Evolutionary conservation across 2,888 invertebrate genomes (phyloP).

Genomic region (Lasioglossum malachurum): DNA sequence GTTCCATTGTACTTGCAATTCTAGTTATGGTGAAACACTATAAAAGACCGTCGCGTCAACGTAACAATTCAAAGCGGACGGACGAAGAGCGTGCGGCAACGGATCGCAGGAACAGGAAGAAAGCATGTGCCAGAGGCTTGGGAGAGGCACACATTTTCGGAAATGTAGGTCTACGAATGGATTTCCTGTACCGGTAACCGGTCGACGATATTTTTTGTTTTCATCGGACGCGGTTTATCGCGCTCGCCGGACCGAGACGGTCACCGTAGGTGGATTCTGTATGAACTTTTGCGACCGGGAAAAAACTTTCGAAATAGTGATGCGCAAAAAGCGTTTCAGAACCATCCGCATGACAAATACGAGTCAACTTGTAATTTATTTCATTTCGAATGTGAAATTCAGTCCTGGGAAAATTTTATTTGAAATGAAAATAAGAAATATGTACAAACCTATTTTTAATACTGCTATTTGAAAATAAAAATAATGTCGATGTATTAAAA

Average conservation of each 20-base stretch:
- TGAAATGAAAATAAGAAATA: no score
- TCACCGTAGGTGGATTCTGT: constrained; percentile 1
- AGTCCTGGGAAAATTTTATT: no score
- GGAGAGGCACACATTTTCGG: neutral
- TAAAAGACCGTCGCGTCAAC: neutral
- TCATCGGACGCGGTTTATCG: neutral
- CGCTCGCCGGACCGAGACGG: neutral
- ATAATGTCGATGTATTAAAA: no score
- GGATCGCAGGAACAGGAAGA: constrained; percentile 31
- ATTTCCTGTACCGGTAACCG: constrained; percentile 9
- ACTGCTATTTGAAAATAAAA: no score
- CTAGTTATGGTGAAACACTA: neutral
- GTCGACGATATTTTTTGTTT: neutral
- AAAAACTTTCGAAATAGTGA: neutral
- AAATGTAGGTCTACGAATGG: constrained; percentile 28
- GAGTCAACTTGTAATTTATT: no score
- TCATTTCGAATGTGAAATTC: no score
- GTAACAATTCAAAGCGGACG: neutral
- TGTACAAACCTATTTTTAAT: no score
- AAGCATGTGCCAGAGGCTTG: constrained; percentile 4
- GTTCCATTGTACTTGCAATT: neutral
- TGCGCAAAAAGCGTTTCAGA: no score
- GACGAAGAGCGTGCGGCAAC: no score
- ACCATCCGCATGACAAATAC: no score
- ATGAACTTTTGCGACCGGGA: neutral